Percentiles rank a stretch among this genome's conserved stretches.
These are phyloP conservation scores for Nephrotoma flavescens DNA, from an alignment of 2,888 invertebrate species.

Conservation along the genomic window DNA sequence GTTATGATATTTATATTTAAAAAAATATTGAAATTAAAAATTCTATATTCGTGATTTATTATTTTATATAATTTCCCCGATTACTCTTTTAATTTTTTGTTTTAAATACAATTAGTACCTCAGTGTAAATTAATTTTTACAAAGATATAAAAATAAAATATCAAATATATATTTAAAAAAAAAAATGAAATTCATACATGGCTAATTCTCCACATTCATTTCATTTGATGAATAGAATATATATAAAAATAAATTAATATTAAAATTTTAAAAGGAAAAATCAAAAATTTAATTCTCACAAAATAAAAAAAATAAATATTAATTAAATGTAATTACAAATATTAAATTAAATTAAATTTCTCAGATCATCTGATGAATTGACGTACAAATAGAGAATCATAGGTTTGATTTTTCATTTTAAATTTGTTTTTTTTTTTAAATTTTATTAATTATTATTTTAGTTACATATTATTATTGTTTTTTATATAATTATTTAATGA, in stretches of 20 bases:
- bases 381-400: conserved; percentile 41
- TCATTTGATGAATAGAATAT: neutral
- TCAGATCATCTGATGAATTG: conserved; percentile 56
- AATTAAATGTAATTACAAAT: neutral
- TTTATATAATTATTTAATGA: neutral
- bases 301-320: neutral
- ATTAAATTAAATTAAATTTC: conserved; percentile 14
- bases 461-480: neutral
- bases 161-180: neutral
- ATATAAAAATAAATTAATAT: neutral
- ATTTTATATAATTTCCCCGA: neutral
- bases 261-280: neutral
- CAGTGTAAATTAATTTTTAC: conserved; percentile 1
- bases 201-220: neutral
- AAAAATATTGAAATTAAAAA: neutral
- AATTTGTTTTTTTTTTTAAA: neutral
- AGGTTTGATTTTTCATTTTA: neutral
- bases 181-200: neutral
- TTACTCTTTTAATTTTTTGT: neutral
- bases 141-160: neutral
- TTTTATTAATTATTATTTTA: neutral
- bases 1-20: neutral
- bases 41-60: neutral
- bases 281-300: neutral
- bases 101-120: conserved; percentile 7